phyloP scores from a whole-genome alignment of 2,113 vertebrate species.

The Eolophus roseicapilla region DNA sequence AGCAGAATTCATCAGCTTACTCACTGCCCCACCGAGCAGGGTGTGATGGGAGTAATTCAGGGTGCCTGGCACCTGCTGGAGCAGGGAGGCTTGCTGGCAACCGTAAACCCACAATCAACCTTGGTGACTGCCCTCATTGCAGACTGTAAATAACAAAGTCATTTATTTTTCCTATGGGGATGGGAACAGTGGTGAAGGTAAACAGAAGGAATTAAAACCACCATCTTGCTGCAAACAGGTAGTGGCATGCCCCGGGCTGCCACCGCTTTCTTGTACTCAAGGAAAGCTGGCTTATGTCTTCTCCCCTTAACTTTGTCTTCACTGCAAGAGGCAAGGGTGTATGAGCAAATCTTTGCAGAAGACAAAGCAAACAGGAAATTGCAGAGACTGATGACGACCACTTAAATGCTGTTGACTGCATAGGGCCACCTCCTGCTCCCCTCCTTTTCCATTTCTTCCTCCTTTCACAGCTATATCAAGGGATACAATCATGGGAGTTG shows the following conservation, averaged over 20 bases:
- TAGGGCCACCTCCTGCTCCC: neutral
- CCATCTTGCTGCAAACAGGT: slow-evolving; percentile 3
- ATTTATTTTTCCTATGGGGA: slow-evolving; percentile 38
- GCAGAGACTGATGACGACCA: neutral
- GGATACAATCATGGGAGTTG: neutral
- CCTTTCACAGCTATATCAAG: neutral
- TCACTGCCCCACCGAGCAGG: slow-evolving; percentile 68
- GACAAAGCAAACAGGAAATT: neutral
- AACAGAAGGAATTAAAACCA: slow-evolving; percentile 53
- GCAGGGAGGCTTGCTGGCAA: slow-evolving; percentile 72
- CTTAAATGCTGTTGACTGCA: neutral
- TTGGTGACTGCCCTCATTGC: slow-evolving; percentile 66
- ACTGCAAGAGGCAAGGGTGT: neutral
- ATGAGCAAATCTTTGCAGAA: neutral
- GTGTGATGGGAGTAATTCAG: slow-evolving; percentile 71
- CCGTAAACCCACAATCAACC: slow-evolving; percentile 61
- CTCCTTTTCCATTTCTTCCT: neutral
- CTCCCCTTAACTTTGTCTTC: neutral
- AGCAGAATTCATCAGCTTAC: slow-evolving; percentile 70
- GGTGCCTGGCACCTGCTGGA: slow-evolving; percentile 84
- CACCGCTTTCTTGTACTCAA: neutral
- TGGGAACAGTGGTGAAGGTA: slow-evolving; percentile 32
- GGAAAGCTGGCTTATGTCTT: neutral
- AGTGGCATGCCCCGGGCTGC: neutral
- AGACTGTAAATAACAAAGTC: slow-evolving; percentile 71